Evolutionary conservation across 2,113 vertebrate genomes (phyloP).

Genomic region (Erpornis zantholeuca): DNA sequence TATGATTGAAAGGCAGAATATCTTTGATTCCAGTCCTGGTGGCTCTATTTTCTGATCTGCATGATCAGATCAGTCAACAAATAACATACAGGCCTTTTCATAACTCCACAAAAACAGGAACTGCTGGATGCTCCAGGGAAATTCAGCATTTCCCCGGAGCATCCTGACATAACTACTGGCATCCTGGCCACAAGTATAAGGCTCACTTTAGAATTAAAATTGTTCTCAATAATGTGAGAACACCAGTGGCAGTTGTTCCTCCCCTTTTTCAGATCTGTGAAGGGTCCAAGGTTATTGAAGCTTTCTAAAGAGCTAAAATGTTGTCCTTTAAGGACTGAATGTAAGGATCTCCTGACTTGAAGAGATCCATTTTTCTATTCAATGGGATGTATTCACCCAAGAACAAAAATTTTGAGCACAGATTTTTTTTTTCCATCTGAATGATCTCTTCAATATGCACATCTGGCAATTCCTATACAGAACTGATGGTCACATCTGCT

Average conservation of each 20-base stretch:
- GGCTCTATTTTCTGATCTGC: background rate
- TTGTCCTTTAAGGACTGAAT: background rate
- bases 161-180: background rate
- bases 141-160: background rate
- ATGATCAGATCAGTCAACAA: background rate
- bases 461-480: background rate
- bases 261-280: background rate
- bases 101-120: background rate
- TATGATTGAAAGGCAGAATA: background rate
- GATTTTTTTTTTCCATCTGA: background rate
- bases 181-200: background rate
- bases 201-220: background rate
- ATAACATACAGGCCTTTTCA: background rate
- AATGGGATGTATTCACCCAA: background rate
- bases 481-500: background rate
- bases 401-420: background rate
- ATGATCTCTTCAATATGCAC: background rate
- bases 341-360: background rate
- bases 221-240: background rate
- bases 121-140: background rate
- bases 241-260: background rate
- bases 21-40: background rate
- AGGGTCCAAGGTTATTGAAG: background rate
- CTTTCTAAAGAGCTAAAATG: background rate
- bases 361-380: background rate